Evolutionary conservation across 2,888 invertebrate genomes (phyloP), one percentile per base, ranked within the genome.

Genomic region (Galeruca laticollis): DNA sequence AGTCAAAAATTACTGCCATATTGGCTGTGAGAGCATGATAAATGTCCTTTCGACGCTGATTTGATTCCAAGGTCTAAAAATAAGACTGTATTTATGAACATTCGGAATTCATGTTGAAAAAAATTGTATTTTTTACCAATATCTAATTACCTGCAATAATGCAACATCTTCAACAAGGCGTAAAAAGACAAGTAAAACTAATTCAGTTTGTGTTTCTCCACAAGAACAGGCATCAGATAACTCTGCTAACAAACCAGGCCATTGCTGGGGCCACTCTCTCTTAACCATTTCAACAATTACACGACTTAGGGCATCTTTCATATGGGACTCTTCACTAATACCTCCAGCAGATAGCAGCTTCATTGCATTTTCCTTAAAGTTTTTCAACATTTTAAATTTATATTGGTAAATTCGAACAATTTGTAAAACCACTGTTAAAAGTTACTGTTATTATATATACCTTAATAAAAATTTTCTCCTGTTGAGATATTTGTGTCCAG

Each of bases 231-330:
- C 92, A 78, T 92, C 91, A 70, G 94, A 93, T 1, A 98, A 87
- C 83, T 97, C 97, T 0, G 90, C 87, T 35, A 98, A 85, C 37
- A 98, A 85, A 0, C 94, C 91, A 0, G 96, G 94, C 98, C 98
- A 98, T 75, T 97, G 95, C 82, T 98, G 98, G 0, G 98, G 98
- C 98, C 98, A 98, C 84, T 98, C 98, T 10, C 98, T 88, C 82
- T 98, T 98, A 64, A 96, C 94, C 92, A 98, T 96, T 87, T 98
- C 98, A 0, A 98, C 98, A 64, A 98, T 91, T n/a, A 97, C 93
- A 59, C 97, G 89, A 13, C 96, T 94, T 2, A 95, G 84, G 1
- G 94, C 95, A 84, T 95, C 94, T 84, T 95, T 95, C 77, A 95
- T 89, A 80, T 94, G 94, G 11, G 90, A 90, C 76, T 91, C 91